Base-by-base conservation (phyloP, 2,797 vertebrate species). In the Botia kubotai region DNA sequence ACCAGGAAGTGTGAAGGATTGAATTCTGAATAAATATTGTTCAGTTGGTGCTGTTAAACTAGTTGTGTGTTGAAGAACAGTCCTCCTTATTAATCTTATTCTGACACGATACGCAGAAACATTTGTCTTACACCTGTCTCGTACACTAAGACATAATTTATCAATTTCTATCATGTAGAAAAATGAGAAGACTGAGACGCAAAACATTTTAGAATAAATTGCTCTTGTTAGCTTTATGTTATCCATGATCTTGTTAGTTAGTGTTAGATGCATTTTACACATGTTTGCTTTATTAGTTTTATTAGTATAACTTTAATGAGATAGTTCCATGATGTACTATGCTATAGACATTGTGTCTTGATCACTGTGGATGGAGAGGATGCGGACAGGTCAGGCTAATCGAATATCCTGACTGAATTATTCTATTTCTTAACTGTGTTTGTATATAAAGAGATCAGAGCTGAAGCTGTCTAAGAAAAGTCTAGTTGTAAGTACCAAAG, bases 401-500 rank as follows among this genome's bases (percentile, higher is more conserved):
- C 13, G 60, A 63, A 29, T 29, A 63, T 63, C 13, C 26, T 1
- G 13, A 0, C 14, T 63, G 26, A 63, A 63, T 63, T 10, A 63
- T 63, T 63, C 14, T 17, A 65, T 70, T 39, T 50, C 12, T 50
- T 50, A 67, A 21, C 66, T 11, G 23, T 46, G 36, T 16, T 46
- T 46, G 43, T 46, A 46, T 46, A 46, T 11, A 11, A 46, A 46
- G 10, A 17, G 46, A 23, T 39, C 58, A 65, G 19, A 70, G 10
- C 11, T 33, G 58, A 21, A 63, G 43, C 68, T 81, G 83, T 70
- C 81, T 72, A 69, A 82, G 72, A 69, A 75, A 72, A 52, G 57
- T 60, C 78, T 72, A 73, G 83, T 72, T 60, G 62, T 84, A 63
- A 6, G 60, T 63, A 69, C 82, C 80, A 82, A 81, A 76, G 69